Evolutionary conservation across 2,113 vertebrate genomes (phyloP), one percentile per base, ranked within the genome.

Genomic region (Tachuris rubrigastra): DNA sequence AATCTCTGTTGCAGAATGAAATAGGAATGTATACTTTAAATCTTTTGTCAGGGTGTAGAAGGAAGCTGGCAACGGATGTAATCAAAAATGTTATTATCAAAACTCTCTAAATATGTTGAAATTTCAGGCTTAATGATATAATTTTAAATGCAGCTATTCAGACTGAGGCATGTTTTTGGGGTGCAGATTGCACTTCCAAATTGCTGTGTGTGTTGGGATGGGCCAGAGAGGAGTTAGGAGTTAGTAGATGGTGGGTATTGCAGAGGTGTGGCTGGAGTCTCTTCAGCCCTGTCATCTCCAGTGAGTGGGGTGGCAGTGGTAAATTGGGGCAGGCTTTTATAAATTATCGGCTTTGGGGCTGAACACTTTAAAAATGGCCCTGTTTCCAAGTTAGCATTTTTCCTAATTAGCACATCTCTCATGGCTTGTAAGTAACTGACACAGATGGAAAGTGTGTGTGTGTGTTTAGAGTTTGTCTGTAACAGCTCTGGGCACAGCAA

Each of bases 41-140:
- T 92, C 94, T 91, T 91, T 24, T 85, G 94, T 87, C 74, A 41
- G 95, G 94, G 95, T 96, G 96, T 95, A 96, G 93, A 95, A 97
- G 96, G 95, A 97, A 95, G 91, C 94, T 97, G 96, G 94, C 94
- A 92, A 50, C 42, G 69, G 93, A 96, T 91, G 89, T 41, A 79
- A 94, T 96, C 69, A 96, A 82, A 94, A 90, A 59, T 7, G 67
- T 62, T 69, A 21, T 95, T 89, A 95, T 52, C 94, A 85, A 91
- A 95, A 87, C 96, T 91, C 69, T 66, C 55, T 7, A 49, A 73
- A 93, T 89, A 82, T 87, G 89, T 90, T 49, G 91, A 82, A 93
- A 85, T 95, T 52, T 94, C 6, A 4, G 16, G 72, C 84, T 84
- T 74, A 63, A 90, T 75, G 80, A 59, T 80, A 30, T 11, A 4